Base-by-base conservation (phyloP, 2,113 vertebrate species). In the Elephas maximus region DNA sequence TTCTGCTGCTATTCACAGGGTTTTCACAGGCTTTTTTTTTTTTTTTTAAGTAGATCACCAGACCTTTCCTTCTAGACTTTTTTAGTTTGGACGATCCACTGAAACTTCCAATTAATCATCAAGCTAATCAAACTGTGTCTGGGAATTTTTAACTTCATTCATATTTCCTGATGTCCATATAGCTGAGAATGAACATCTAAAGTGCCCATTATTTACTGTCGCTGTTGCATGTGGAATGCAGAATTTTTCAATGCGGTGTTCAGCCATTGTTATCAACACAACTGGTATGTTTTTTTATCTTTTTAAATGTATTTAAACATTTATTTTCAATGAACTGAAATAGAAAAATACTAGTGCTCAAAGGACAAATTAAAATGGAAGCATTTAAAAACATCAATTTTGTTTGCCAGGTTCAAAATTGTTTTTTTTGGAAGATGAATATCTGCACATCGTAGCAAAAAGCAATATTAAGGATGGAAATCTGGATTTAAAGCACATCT, bases 301-400 rank as follows among this genome's bases (percentile, higher is more conserved):
- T 91, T 37, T 10, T 90, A 92, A 93, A 78, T 37, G 30, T 88
- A 86, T 85, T 73, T 21, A 94, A 81, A 77, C 5, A 4, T 65
- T 93, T 91, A 67, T 94, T 96, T 89, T 82, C n/a, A 63, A 51
- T 48, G 62, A 83, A 71, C 1, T 88, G 65, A 30, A 62, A 60
- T 88, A 17, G 33, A 65, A 88, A 90, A 76, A 81, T 60, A 83
- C 37, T 76, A 77, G 74, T 79, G 1, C 1, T 78, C 44, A 48
- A 33, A 26, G 11, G 21, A 62, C 37, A 81, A 82, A 85, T 92
- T 95, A 93, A 90, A 95, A 84, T 91, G 44, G 85, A 94, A 91
- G 1, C 4, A 86, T 90, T 91, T 88, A 8, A 62, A 83, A 80
- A 33, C 15, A 78, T 33, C 37, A 37, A 63, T 23, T 90, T 95